Conservation (phyloP, 2,888 invertebrate genomes). For the Pseudanteris insignis region DNA sequence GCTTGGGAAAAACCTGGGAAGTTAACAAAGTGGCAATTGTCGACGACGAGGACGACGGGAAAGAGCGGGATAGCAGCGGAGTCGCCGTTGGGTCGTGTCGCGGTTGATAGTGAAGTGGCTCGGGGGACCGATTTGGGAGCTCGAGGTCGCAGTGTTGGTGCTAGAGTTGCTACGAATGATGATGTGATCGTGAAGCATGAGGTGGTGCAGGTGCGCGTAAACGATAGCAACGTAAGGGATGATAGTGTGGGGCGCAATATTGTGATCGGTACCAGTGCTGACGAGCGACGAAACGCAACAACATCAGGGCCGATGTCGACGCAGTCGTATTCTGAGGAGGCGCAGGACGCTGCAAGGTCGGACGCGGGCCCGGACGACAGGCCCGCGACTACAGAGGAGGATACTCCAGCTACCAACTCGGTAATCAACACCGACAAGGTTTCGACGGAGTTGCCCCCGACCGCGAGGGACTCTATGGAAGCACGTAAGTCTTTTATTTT, state of each 20-base stretch:
- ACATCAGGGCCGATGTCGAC: constrained; percentile 62
- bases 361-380: constrained; percentile 51
- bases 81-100: constrained; percentile 21
- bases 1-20: constrained; percentile 22
- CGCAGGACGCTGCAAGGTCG: constrained; percentile 57
- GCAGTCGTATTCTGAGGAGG: constrained; percentile 57
- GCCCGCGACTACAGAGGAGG: constrained; percentile 44
- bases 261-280: constrained; percentile 48
- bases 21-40: constrained; percentile 21
- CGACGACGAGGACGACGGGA: constrained; percentile 21
- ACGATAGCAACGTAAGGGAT: constrained; percentile 30
- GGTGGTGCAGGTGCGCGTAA: constrained; percentile 36
- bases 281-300: constrained; percentile 53
- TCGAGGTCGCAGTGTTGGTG: constrained; percentile 20
- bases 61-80: constrained; percentile 27
- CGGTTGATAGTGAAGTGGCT: constrained; percentile 35
- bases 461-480: constrained; percentile 61
- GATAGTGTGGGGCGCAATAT: constrained; percentile 35
- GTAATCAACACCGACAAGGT: constrained; percentile 43
- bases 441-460: constrained; percentile 56
- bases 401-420: constrained; percentile 46
- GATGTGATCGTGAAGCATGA: constrained; percentile 29
- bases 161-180: constrained; percentile 14
- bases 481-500: constrained; percentile 55
- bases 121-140: constrained; percentile 35